Percentiles rank a stretch among this genome's conserved stretches.
Conservation (phyloP, 1,140 invertebrate species). For the Eupeodes corollae region DNA sequence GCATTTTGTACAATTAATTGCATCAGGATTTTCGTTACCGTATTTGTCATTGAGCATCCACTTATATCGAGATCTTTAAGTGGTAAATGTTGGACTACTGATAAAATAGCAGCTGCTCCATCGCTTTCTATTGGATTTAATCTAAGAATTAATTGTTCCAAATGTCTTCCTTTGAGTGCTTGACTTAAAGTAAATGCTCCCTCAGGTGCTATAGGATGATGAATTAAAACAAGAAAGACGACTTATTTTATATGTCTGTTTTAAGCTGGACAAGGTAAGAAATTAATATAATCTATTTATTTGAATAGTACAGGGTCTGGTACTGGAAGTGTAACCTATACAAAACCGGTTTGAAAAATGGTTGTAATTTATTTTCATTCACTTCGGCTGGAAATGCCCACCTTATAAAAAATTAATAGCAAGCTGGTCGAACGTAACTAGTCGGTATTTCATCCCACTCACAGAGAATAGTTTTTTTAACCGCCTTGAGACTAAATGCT, state of each 20-base stretch:
- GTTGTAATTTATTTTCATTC: no score
- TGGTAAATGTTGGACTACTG: slow-evolving; percentile 21
- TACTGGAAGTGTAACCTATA: no score
- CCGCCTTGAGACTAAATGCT: no score
- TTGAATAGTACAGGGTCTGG: background rate
- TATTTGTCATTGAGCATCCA: slow-evolving; percentile 21
- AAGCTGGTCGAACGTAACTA: no score
- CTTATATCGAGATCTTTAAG: slow-evolving; percentile 21
- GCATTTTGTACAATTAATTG: slow-evolving; percentile 25
- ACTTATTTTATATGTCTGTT: background rate
- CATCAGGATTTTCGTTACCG: slow-evolving; percentile 29
- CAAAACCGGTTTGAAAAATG: no score
- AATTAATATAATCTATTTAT: background rate
- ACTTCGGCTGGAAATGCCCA: no score
- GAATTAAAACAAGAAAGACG: no score
- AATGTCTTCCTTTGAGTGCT: slow-evolving; percentile 15
- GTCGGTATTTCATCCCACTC: no score
- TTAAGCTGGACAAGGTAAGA: background rate
- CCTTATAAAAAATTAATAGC: no score
- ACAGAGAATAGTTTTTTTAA: no score
- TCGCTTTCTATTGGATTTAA: slow-evolving; percentile 34
- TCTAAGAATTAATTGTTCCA: slow-evolving; percentile 21
- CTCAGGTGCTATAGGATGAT: slow-evolving; percentile 20
- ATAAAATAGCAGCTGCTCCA: slow-evolving; percentile 30
- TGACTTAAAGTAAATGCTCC: slow-evolving; percentile 27